phyloP scores from a whole-genome alignment of 2,113 vertebrate genomes.

The Rhea americana region DNA sequence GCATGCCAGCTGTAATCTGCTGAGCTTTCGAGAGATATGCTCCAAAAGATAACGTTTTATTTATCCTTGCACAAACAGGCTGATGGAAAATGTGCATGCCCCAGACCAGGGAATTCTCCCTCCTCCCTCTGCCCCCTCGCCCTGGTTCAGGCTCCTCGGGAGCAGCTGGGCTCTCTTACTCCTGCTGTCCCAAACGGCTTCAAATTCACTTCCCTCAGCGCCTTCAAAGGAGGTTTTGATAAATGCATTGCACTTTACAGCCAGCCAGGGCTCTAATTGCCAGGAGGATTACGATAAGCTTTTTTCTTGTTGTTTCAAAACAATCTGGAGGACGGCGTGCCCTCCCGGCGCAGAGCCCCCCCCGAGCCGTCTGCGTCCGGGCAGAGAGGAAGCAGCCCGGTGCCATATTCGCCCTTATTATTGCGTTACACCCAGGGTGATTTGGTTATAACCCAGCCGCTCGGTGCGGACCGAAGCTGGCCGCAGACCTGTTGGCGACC shows the following conservation, averaged over 20 bases:
- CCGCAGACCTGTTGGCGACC: constrained; percentile 12
- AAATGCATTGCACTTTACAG: constrained; percentile 59
- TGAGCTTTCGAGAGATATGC: background rate
- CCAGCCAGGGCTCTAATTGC: constrained; percentile 64
- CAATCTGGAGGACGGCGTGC: constrained; percentile 28
- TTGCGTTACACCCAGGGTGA: background rate
- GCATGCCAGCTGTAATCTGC: constrained; percentile 29
- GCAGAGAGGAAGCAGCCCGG: background rate
- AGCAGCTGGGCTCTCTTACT: constrained; percentile 57
- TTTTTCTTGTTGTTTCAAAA: constrained; percentile 65
- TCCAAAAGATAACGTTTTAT: constrained; percentile 10
- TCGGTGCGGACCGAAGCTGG: rapidly evolving
- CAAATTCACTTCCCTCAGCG: constrained; percentile 58
- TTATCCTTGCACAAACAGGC: constrained; percentile 40
- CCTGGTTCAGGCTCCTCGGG: background rate
- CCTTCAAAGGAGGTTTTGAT: constrained; percentile 67
- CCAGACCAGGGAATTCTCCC: constrained; percentile 31
- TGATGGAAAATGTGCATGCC: constrained; percentile 24
- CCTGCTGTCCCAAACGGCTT: constrained; percentile 43
- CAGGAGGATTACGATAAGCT: constrained; percentile 65
- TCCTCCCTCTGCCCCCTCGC: constrained; percentile 15
- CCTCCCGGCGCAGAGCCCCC: background rate
- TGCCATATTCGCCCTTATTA: background rate
- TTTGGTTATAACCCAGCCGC: background rate
- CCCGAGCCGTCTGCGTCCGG: rapidly evolving